A percentile compares a stretch with the other conserved stretches of the same genome.
Evolutionary conservation across 2,888 invertebrate species (phyloP).

Genomic region (Epirrita christyi): DNA sequence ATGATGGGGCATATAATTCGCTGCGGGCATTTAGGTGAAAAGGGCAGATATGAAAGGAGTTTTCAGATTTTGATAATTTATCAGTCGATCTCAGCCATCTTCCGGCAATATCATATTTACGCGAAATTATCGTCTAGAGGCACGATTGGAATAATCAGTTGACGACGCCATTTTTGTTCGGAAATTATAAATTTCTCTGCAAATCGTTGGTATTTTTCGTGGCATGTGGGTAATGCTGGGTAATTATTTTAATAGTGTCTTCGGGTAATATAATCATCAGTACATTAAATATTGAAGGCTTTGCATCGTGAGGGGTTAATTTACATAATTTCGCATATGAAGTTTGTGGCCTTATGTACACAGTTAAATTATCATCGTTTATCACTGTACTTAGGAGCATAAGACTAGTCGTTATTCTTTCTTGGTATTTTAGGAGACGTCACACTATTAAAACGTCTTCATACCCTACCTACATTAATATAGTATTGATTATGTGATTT

Average conservation of each 20-base stretch:
- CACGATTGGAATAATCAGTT: slow-evolving; percentile 53
- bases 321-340: slow-evolving; percentile 26
- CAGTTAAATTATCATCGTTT: slow-evolving; percentile 15
- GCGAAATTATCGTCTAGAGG: slow-evolving; percentile 64
- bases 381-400: slow-evolving; percentile 9
- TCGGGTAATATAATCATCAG: slow-evolving; percentile 55
- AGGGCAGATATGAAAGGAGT: slow-evolving; percentile 48
- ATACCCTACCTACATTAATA: no score
- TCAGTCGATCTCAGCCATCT: slow-evolving; percentile 61
- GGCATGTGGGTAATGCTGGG: slow-evolving; percentile 54
- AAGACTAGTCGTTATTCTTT: not conserved
- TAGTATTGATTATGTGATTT: no score
- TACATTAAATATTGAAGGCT: slow-evolving; percentile 37
- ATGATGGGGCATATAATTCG: slow-evolving; percentile 43
- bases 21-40: slow-evolving; percentile 45
- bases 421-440: no score
- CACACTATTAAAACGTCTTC: no score
- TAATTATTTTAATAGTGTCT: slow-evolving; percentile 74
- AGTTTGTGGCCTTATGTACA: slow-evolving; percentile 23
- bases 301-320: slow-evolving; percentile 20
- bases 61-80: slow-evolving; percentile 55
- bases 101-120: slow-evolving; percentile 70
- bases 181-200: slow-evolving; percentile 67
- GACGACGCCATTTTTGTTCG: slow-evolving; percentile 58
- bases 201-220: slow-evolving; percentile 60